Conservation (phyloP, 30 jellyfish, hydroid and myxozoan species). For the Hydractinia symbiolongicarpus region DNA sequence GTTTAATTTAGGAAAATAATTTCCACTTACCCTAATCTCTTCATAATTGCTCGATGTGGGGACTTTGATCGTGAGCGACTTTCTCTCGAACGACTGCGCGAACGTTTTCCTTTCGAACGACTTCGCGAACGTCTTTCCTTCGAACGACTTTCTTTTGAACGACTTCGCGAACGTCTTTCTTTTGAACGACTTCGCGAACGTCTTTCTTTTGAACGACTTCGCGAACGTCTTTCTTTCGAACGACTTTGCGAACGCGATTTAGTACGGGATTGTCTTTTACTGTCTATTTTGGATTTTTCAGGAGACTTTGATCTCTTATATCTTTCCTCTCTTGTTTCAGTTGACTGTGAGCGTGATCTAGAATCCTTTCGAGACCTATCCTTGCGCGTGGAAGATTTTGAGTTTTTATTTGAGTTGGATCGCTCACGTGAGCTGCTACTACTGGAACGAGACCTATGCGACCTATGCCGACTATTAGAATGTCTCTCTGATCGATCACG, state of each 20-base stretch:
- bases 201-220: neutral
- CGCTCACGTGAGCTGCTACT: no score
- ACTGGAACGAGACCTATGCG: no score
- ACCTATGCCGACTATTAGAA: no score
- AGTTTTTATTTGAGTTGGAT: no score
- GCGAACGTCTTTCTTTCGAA: constrained; percentile 2
- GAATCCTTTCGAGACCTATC: no score
- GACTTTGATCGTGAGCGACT: constrained; percentile 2
- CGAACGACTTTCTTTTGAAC: neutral
- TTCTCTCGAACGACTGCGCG: neutral
- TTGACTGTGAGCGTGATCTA: no score
- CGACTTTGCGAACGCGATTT: constrained; percentile 28
- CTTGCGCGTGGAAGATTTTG: no score
- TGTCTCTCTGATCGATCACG: no score
- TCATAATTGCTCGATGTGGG: neutral
- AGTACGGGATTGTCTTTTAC: constrained; percentile 15
- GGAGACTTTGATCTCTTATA: no score
- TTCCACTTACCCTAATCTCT: neutral
- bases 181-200: neutral
- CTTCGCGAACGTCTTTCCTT: neutral
- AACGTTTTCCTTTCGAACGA: neutral
- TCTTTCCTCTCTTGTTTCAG: no score
- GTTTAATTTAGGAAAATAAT: neutral
- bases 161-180: neutral
- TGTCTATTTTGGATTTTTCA: no score